Evolutionary conservation across 1,140 invertebrate species (phyloP).

Genomic region (Drosophila insularis): DNA sequence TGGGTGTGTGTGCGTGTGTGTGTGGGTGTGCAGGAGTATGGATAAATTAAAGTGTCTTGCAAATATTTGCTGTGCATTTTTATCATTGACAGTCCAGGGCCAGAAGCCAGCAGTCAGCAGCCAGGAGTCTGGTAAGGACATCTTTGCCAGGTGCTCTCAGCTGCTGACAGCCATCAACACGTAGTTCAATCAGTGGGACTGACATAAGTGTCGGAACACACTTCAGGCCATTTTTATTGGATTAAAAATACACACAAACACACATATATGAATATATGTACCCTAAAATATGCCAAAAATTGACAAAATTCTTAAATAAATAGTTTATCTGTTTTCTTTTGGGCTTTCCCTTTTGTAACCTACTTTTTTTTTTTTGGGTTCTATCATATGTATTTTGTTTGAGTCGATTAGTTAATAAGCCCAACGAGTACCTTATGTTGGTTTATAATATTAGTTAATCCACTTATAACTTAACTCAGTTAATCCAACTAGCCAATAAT

Average conservation of each 20-base stretch:
- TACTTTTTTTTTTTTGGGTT: too few species aligned
- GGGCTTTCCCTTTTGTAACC: too few species aligned
- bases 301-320: too few species aligned
- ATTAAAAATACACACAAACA: constrained; percentile 33
- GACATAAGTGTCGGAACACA: constrained; percentile 12
- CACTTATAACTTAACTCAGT: too few species aligned
- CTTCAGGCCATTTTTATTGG: constrained; percentile 38
- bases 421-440: too few species aligned
- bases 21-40: constrained; percentile 4
- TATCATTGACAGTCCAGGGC: constrained; percentile 18
- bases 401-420: too few species aligned
- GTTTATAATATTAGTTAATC: too few species aligned
- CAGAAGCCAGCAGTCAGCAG: not conserved
- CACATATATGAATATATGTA: not conserved
- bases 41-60: constrained; percentile 62
- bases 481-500: too few species aligned
- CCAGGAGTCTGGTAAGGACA: not conserved
- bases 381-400: too few species aligned
- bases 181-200: constrained; percentile 61
- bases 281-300: not conserved
- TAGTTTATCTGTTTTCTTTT: too few species aligned
- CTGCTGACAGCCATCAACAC: constrained; percentile 47
- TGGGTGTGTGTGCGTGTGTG: not conserved
- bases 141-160: constrained; percentile 14
- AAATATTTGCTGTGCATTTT: constrained; percentile 65